phyloP scores from a whole-genome alignment of 2,113 vertebrate species.

The Prunella fulvescens region DNA sequence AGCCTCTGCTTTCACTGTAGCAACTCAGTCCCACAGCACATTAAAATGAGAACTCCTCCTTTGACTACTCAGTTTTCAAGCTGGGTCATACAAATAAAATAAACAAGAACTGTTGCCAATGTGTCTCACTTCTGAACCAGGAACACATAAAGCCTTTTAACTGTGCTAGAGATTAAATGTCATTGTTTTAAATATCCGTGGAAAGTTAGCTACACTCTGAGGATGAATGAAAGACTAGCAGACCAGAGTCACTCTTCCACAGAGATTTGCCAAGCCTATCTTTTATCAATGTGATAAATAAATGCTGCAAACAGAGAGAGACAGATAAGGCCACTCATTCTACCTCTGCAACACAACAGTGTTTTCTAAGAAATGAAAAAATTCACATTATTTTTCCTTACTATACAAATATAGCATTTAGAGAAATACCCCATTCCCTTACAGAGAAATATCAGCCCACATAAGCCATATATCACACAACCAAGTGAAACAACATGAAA shows the following conservation, averaged over 20 bases:
- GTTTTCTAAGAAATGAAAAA: background rate
- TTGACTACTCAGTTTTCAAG: slow-evolving; percentile 1
- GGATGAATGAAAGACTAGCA: slow-evolving; percentile 5
- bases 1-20: background rate
- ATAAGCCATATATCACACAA: background rate
- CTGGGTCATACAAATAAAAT: background rate
- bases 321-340: background rate
- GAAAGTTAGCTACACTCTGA: background rate
- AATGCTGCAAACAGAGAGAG: background rate
- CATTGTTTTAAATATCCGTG: background rate
- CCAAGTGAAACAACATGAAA: background rate
- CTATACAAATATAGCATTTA: slow-evolving; percentile 25
- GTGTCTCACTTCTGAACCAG: background rate
- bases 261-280: background rate
- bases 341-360: background rate
- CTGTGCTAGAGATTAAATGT: background rate
- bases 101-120: background rate
- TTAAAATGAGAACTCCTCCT: slow-evolving; percentile 10
- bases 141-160: slow-evolving; percentile 7
- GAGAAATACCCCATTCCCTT: slow-evolving; percentile 6
- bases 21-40: background rate
- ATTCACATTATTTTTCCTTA: background rate
- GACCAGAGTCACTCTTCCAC: background rate
- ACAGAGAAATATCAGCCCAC: background rate
- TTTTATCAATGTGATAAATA: slow-evolving; percentile 7